Conservation (phyloP, 2,888 invertebrate genomes). For the Metacarcinus magister region DNA sequence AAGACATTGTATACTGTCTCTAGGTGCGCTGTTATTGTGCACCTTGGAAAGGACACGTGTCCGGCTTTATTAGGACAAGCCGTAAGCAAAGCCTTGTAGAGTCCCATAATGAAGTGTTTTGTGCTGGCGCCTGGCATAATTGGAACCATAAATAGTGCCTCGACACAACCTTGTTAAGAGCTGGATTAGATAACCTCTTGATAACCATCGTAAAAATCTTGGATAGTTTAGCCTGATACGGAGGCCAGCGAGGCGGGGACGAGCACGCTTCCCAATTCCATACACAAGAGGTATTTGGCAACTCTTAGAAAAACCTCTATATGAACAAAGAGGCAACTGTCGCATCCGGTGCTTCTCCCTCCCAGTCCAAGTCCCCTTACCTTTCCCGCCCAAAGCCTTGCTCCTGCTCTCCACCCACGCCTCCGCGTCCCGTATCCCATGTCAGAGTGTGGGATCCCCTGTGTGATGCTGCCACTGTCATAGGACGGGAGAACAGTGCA, state of each 20-base stretch:
- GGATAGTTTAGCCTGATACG: not conserved
- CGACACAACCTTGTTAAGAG: not conserved
- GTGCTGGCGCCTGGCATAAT: not conserved
- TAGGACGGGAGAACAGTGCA: not conserved
- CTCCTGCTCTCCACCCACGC: slow-evolving; percentile 15
- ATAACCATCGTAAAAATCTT: not conserved
- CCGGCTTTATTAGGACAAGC: not conserved
- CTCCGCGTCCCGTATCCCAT: not conserved
- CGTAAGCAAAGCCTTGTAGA: not conserved
- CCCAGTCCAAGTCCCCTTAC: not conserved
- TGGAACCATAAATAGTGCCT: not conserved
- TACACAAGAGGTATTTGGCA: slow-evolving; percentile 60
- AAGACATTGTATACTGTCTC: not conserved
- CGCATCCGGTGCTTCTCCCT: slow-evolving; percentile 64
- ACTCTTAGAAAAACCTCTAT: not conserved
- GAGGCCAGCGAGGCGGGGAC: not conserved
- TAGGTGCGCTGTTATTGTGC: slow-evolving; percentile 7
- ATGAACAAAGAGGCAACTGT: slow-evolving; percentile 70
- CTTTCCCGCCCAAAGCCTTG: not conserved
- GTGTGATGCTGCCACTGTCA: not conserved
- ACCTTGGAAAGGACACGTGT: slow-evolving; percentile 13
- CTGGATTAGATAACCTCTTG: not conserved
- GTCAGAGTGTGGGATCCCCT: not conserved
- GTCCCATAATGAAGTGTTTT: not conserved
- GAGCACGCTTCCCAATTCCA: not conserved